Evolutionary conservation across 1,140 invertebrate species (phyloP).

Genomic region (Drosophila pachea): DNA sequence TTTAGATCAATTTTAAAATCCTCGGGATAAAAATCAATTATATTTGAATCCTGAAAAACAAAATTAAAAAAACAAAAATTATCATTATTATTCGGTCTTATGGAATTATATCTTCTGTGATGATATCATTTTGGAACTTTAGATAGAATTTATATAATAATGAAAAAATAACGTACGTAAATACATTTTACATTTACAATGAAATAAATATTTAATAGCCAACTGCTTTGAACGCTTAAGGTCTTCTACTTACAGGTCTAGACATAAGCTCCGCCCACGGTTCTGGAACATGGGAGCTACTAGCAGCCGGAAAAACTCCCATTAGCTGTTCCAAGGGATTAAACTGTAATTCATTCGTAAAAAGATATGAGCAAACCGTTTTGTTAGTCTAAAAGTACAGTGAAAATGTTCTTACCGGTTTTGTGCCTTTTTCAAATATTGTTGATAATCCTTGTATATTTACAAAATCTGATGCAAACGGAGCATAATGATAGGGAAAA

Average conservation of each 20-base stretch:
- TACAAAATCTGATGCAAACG: conserved; percentile 99
- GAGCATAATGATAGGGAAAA: conserved; percentile 99
- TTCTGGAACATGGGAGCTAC: conserved; percentile 93
- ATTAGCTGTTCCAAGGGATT: conserved; percentile 98
- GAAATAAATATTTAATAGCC: not conserved
- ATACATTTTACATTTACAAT: not conserved
- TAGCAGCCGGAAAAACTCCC: conserved; percentile 99
- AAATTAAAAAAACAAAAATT: too few species aligned
- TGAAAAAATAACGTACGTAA: too few species aligned
- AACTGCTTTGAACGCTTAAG: too few species aligned
- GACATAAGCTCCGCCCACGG: conserved; percentile 97
- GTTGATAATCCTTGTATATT: conserved; percentile 92
- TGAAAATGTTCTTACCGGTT: conserved; percentile 84
- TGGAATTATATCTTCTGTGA: too few species aligned
- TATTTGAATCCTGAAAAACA: conserved; percentile 87
- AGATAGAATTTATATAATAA: too few species aligned
- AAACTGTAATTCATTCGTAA: conserved; percentile 89
- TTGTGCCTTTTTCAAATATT: conserved; percentile 92
- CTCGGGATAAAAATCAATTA: conserved; percentile 99
- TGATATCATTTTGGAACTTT: too few species aligned
- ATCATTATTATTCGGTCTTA: not conserved
- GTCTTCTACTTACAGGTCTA: conserved; percentile 85
- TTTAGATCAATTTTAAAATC: conserved; percentile 99
- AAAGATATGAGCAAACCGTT: not conserved
- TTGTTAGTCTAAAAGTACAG: too few species aligned